phyloP scores from a whole-genome alignment of 2,113 vertebrate species.

The Pampusana beccarii region DNA sequence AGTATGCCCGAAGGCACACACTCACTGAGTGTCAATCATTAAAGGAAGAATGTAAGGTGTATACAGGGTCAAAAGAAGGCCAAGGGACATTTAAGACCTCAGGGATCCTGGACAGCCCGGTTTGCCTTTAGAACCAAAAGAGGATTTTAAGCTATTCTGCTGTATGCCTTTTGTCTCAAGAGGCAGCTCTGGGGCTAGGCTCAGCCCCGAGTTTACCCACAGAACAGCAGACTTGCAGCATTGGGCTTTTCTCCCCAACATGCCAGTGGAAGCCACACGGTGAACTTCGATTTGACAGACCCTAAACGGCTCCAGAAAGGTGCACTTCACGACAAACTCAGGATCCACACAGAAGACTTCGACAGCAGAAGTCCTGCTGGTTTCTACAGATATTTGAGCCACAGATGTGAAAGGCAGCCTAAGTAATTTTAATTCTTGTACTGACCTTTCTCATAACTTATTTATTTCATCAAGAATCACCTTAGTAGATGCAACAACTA shows the following conservation, averaged over 20 bases:
- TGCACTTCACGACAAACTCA: background rate
- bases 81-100: conserved; percentile 65
- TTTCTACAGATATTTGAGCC: background rate
- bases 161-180: conserved; percentile 36
- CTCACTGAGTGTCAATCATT: conserved; percentile 83
- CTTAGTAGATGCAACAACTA: background rate
- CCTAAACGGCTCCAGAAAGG: rapidly evolving
- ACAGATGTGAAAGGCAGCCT: background rate
- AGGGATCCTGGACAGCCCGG: conserved; percentile 38
- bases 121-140: conserved; percentile 13
- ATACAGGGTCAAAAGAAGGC: conserved; percentile 73
- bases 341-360: background rate
- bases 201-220: background rate
- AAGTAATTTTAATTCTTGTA: background rate
- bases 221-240: background rate
- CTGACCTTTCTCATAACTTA: background rate
- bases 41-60: conserved; percentile 82
- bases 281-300: background rate
- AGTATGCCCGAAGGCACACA: conserved; percentile 73
- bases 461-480: background rate
- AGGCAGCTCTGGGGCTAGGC: background rate
- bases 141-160: conserved; percentile 42
- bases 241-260: background rate
- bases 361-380: background rate
- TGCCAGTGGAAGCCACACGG: rapidly evolving